Base-by-base conservation (phyloP, 2,797 vertebrate genomes). In the Muscicapa comitata region DNA sequence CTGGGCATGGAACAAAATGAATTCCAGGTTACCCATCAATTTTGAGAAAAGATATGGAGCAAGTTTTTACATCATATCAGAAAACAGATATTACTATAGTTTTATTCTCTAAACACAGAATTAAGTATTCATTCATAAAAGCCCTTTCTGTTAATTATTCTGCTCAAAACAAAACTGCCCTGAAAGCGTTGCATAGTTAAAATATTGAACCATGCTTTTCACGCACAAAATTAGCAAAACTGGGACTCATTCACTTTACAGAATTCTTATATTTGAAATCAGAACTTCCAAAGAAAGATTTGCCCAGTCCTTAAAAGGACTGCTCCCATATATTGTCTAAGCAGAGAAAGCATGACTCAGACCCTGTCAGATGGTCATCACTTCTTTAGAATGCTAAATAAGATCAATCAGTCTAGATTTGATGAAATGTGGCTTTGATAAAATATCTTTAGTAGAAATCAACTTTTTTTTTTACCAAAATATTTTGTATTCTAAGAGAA, bases 271-370 rank as follows among this genome's bases (percentile, higher is more conserved):
- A n/a, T 55, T 63, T 74, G 53, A 73, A 87, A 74, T 61, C 26
- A 63, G 43, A 80, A 6, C 21, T 58, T 86, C 8, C 25, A 68
- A 80, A 68, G 33, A 26, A 79, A 76, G 10, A 7, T 54, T 80
- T 86, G 1, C 3, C 9, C 19, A 42, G 4, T 53, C 72, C 26
- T 88, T 59, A 38, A 28, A 76, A 40, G 11, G 21, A 35, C 1
- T 0, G 13, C 10, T 21, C 4, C 1, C 15, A 19, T 12, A 18
- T 9, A 21, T 1, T 13, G 2, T 42, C 11, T 48, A 76, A 66
- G 23, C 10, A 50, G 9, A 73, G 48, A 57, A 73, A 85, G 25
- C 13, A 21, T 33, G 28, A 7, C 74, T 7, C 5, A 79, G 19
- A 70, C 3, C 3, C 6, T 58, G 7, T 43, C n/a, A 66, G 13